A percentile compares a stretch with the other conserved stretches of the same genome.
These are phyloP conservation scores for Pterostichus niger DNA, from an alignment of 2,888 invertebrate species.

Conservation along the genomic window DNA sequence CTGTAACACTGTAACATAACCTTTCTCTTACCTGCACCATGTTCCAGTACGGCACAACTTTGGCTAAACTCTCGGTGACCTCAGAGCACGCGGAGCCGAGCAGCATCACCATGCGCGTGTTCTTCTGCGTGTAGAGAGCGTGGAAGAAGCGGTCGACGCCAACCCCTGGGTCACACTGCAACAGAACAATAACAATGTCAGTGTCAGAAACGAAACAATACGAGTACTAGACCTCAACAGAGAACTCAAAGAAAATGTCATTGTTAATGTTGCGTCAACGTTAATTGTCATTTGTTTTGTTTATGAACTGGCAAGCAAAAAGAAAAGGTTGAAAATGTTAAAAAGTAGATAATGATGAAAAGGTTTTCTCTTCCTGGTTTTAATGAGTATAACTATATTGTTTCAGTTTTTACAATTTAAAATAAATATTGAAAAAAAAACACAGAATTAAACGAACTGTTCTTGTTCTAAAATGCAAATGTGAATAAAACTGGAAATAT, in stretches of 20 bases:
- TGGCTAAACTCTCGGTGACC: conserved; percentile 93
- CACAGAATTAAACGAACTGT: no score
- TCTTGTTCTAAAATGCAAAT: no score
- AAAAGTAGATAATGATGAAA: conserved; percentile 2
- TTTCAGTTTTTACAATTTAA: no score
- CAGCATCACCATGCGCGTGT: conserved; percentile 88
- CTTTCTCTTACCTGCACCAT: conserved; percentile 86
- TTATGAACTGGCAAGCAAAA: background rate
- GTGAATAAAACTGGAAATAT: no score
- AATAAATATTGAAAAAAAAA: no score
- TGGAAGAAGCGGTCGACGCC: conserved; percentile 95
- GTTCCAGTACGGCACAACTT: conserved; percentile 96
- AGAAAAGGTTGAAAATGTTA: background rate
- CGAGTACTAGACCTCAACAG: background rate
- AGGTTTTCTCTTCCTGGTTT: conserved; percentile 10
- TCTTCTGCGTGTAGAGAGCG: conserved; percentile 89
- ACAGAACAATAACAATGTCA: conserved; percentile 68
- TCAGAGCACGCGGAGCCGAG: conserved; percentile 95
- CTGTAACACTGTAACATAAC: no score
- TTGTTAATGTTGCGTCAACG: background rate
- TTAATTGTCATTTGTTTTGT: conserved; percentile 18
- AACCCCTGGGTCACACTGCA: conserved; percentile 94
- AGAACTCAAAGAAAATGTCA: background rate
- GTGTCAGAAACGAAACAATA: background rate
- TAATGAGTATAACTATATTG: background rate